Evolutionary conservation across 1,140 invertebrate species (phyloP).

Genomic region (Contarinia nasturtii): DNA sequence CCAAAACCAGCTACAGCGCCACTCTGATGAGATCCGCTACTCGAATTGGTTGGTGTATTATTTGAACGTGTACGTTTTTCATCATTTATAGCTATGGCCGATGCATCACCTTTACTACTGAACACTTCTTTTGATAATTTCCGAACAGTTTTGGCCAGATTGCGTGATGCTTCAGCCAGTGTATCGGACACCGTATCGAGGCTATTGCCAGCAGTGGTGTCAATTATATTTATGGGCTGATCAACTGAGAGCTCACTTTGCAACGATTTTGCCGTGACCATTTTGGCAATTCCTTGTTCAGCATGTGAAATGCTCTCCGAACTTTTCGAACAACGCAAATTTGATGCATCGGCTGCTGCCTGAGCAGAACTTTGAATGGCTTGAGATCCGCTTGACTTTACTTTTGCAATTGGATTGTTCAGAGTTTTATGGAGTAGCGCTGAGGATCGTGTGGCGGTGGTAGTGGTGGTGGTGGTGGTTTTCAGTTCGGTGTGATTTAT

Average conservation of each 20-base stretch:
- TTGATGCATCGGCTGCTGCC: neutral
- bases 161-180: constrained; percentile 66
- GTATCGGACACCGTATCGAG: too few relatives aligned
- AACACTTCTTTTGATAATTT: constrained; percentile 78
- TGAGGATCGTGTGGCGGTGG: constrained; percentile 4
- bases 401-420: neutral
- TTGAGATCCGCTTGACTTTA: constrained; percentile 1
- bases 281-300: neutral
- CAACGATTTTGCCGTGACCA: neutral
- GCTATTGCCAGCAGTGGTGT: constrained; percentile 2
- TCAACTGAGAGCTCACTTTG: constrained; percentile 1
- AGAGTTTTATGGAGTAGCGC: neutral
- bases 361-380: neutral
- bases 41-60: too few relatives aligned
- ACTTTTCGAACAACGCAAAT: neutral
- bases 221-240: too few relatives aligned
- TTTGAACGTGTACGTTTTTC: constrained; percentile 24
- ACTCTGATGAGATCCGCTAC: constrained; percentile 3
- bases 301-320: neutral
- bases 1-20: constrained; percentile 18
- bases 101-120: constrained; percentile 37
- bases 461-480: too few relatives aligned
- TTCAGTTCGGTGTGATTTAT: constrained; percentile 2
- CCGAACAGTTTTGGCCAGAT: constrained; percentile 76
- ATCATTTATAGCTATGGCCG: constrained; percentile 2